Evolutionary conservation across 2,113 vertebrate species (phyloP), one percentile per base, ranked within the genome.

Genomic region (Chauna torquata): DNA sequence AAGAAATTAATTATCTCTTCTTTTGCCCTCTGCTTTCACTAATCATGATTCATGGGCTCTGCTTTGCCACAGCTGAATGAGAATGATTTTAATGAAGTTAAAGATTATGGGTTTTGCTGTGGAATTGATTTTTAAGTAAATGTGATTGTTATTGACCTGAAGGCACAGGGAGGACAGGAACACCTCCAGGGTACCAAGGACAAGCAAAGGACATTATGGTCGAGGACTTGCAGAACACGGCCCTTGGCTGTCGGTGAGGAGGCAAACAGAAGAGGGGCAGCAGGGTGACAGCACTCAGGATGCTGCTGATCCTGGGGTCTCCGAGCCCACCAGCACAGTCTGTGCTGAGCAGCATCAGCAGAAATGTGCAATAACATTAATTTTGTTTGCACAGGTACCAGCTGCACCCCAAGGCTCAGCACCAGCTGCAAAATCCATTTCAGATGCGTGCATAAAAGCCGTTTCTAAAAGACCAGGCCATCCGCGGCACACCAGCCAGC

Each of bases 321-420:
- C 40, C 0, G 7, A 69, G 66, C 61, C 64, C 68, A 49, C 16
- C 44, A 9, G 0, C 0, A 0, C 3, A 0, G 23, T 23, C 36
- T 34, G 22, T 23, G 24, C 38, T 15, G 19, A 57, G 45, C 1
- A 27, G 36, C 78, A 62, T 20, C 32, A 77, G 66, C 70, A 76
- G 38, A 71, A 92, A 57, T 28, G 68, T 1, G 2, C 34, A 28
- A 0, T 1, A 76, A 44, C 9, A 0, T 8, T 7, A 5, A 4
- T 27, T 14, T 8, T 22, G 9, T 19, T 58, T 5, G 64, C 61
- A 61, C 14, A 36, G 80, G 50, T 0, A 50, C 9, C 79, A 42
- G 45, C 52, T 55, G 40, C 61, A 24, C 11, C 1, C 7, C 52
- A 2, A 18, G 30, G 87, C 61, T 65, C 66, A 36, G 78, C 34